Base-by-base conservation (phyloP, 1,140 invertebrate genomes). In the Sycobia sp. region DNA sequence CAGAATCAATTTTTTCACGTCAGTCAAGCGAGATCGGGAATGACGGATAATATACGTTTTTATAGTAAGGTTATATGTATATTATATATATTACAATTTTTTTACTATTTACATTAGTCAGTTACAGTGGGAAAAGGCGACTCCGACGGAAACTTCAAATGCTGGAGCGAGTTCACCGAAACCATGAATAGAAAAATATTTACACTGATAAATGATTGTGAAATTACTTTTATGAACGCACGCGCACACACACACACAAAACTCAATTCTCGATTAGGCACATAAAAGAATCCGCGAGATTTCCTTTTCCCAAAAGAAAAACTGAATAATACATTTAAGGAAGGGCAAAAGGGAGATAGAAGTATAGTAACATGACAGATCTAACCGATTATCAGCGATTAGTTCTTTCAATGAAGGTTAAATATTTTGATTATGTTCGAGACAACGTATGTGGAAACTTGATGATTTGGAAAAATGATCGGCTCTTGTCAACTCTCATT, bases 1-100 rank as follows among this genome's bases (percentile, higher is more conserved):
- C 47, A 59, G 49, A 65, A 79, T 78, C 77, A 81, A 36, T 57
- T 57, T 71, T 73, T 65, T 66, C 70, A 74, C 76, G 76, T 78
- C 68, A 78, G 74, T 78, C 69, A 76, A 62, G 68, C 73, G 73
- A 69, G 63, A 71, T 71, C 74, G 75, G 61, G 18, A 63, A 67
- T 43, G 50, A 62, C 62, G 63, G 63, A 63, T 55, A n/a, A n/a
- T n/a, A 62, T 44, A 70, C 59, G 39, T 69, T 57, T 54, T 64
- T 32, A 32, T 32, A 7, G 5, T 46, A 46, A 22, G 4, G 22
- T 22, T 46, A 46, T 11, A 23, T 46, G 8, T 46, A 23, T 46
- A 46, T 46, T 47, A 4, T 47, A 18, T 27, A 16, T 25, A 47
- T 58, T 47, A 32, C 11, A n/a, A 59, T 49, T 27, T 25, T 36